Evolutionary conservation across 2,113 vertebrate genomes (phyloP).

Genomic region (Crotalus tigris): DNA sequence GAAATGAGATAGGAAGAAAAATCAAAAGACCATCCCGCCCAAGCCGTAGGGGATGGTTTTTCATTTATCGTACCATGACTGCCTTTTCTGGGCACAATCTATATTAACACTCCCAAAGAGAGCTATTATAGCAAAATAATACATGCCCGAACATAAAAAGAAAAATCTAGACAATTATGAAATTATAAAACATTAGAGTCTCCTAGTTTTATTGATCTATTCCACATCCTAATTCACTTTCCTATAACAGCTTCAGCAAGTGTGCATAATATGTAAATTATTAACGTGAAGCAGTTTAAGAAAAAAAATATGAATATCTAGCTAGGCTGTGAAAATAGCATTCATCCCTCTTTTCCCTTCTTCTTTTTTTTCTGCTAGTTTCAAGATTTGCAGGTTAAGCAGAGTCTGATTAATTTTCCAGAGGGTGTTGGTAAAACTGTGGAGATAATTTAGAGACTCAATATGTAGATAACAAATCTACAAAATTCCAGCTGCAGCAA

Average conservation of each 20-base stretch:
- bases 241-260: background rate
- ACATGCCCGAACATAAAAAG: background rate
- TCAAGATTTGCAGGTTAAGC: constrained; percentile 29
- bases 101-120: background rate
- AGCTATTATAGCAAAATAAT: constrained; percentile 3
- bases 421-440: constrained; percentile 18
- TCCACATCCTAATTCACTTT: background rate
- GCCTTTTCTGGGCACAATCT: constrained; percentile 8
- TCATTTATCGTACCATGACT: background rate
- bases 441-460: constrained; percentile 32
- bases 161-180: constrained; percentile 37
- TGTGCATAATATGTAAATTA: constrained; percentile 39
- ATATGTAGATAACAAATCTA: constrained; percentile 19
- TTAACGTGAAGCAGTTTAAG: constrained; percentile 14
- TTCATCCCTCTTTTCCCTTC: background rate
- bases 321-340: constrained; percentile 37
- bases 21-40: background rate
- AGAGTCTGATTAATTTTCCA: constrained; percentile 33
- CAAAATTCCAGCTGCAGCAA: constrained; percentile 11
- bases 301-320: constrained; percentile 22
- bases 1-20: background rate
- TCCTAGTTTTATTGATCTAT: background rate
- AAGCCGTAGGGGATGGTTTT: constrained; percentile 12
- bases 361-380: constrained; percentile 8
- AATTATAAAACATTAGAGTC: constrained; percentile 45